phyloP scores from a whole-genome alignment of 1,140 invertebrate genomes.

The Pseudomyrmex concolor region DNA sequence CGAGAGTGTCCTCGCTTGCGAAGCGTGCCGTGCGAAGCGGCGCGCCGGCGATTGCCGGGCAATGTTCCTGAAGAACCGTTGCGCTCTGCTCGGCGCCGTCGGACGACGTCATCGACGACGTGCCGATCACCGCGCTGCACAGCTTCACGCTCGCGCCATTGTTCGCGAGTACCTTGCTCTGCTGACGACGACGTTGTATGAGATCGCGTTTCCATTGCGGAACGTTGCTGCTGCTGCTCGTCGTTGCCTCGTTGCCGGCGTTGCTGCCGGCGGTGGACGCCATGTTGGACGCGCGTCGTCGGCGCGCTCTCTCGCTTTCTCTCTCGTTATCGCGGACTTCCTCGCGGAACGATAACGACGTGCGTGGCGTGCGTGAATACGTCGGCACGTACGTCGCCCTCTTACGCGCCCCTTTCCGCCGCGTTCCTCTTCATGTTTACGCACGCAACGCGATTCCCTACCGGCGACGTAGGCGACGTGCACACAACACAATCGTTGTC shows the following conservation, averaged over 20 bases:
- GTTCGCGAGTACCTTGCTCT: conserved; percentile 78
- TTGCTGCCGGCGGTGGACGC: conserved; percentile 71
- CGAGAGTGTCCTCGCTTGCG: conserved; percentile 28
- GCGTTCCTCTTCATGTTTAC: conserved; percentile 6
- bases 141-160: conserved; percentile 77
- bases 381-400: background rate
- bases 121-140: conserved; percentile 62
- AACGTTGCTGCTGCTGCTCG: conserved; percentile 67
- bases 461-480: conserved; percentile 6
- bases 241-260: conserved; percentile 60
- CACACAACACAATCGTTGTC: background rate
- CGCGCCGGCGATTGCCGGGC: conserved; percentile 7
- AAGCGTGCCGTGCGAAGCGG: conserved; percentile 4
- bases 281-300: conserved; percentile 73
- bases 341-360: conserved; percentile 16
- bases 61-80: conserved; percentile 46
- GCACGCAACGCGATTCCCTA: background rate
- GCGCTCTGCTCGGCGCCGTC: conserved; percentile 47
- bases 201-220: conserved; percentile 91
- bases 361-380: conserved; percentile 6
- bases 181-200: conserved; percentile 87
- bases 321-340: conserved; percentile 28
- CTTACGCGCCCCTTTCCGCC: background rate
- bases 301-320: conserved; percentile 19
- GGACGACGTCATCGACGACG: conserved; percentile 44